Conservation (phyloP, 2,113 vertebrate species). For the Cairina moschata region DNA sequence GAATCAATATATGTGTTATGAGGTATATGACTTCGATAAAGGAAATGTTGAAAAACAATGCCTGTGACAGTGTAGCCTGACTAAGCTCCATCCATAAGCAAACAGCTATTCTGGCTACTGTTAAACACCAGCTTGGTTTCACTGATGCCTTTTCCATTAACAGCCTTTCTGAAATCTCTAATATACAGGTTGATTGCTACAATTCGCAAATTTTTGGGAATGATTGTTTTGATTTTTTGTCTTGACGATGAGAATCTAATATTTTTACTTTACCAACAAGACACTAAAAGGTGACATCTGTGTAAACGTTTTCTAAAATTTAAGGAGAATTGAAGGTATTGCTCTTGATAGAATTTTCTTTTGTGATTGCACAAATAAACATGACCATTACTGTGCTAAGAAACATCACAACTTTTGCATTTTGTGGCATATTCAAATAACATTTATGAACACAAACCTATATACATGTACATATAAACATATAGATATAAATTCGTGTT, state of each 20-base stretch:
- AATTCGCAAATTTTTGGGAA: neutral
- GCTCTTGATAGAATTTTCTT: neutral
- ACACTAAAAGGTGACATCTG: neutral
- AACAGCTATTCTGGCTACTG: neutral
- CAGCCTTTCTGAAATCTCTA: neutral
- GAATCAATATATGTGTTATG: neutral
- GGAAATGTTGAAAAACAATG: neutral
- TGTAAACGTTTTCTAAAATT: neutral
- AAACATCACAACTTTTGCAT: neutral
- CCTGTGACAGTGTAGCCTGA: rapidly evolving
- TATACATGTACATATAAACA: neutral
- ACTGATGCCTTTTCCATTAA: neutral
- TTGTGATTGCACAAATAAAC: neutral
- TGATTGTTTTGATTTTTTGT: neutral
- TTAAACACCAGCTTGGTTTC: neutral
- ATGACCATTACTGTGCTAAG: neutral
- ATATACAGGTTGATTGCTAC: neutral
- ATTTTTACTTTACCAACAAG: neutral
- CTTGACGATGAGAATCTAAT: neutral
- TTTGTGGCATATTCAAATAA: neutral
- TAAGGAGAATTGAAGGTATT: neutral
- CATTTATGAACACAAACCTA: neutral
- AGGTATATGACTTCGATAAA: neutral
- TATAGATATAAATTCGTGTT: neutral
- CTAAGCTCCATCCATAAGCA: neutral